Base-by-base conservation (phyloP, 2,888 invertebrate species). In the Mythimna ferrago region DNA sequence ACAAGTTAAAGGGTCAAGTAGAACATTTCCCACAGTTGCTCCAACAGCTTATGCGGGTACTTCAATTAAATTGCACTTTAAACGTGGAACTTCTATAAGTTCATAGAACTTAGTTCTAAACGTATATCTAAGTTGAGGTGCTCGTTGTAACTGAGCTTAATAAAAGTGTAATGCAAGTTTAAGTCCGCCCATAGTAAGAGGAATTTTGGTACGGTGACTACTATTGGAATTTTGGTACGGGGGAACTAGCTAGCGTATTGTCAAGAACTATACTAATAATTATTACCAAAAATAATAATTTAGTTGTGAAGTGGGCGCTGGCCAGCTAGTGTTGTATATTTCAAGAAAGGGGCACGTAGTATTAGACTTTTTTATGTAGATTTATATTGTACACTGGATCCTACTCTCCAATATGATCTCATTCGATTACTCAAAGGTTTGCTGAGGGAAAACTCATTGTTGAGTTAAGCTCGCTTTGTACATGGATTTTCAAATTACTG, bases 11-110 rank as follows among this genome's bases (percentile, higher is more conserved):
- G 80, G 80, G 80, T 80, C 80, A 80, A 82, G 62, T 78, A 73
- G 73, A 78, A 82, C 65, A 65, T 68, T 73, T 35, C 65, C 78
- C 72, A 67, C 72, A 80, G 78, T 80, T 68, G 78, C 82, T 77
- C 72, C 74, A 78, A 81, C 73, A 76, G 64, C 61, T 68, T 61
- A 85, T 84, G 86, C 86, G 84, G 84, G 84, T 68, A 64, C 80
- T 75, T 81, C 81, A 85, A 84, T 84, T 78, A 85, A 83, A 81
- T 64, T 81, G 67, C 81, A 81, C 81, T 84, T 76, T 69, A 86
- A 71, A 73, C 80, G 64, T 80, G 78, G 66, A 82, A 75, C 73
- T 81, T 82, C 84, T 76, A 80, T 78, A 71, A 67, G 76, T 78
- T 77, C 64, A 72, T 77, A 79, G 76, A 73, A 75, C 71, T 67